Evolutionary conservation across 2,888 invertebrate species (phyloP).

Genomic region (Octonoba sinensis): DNA sequence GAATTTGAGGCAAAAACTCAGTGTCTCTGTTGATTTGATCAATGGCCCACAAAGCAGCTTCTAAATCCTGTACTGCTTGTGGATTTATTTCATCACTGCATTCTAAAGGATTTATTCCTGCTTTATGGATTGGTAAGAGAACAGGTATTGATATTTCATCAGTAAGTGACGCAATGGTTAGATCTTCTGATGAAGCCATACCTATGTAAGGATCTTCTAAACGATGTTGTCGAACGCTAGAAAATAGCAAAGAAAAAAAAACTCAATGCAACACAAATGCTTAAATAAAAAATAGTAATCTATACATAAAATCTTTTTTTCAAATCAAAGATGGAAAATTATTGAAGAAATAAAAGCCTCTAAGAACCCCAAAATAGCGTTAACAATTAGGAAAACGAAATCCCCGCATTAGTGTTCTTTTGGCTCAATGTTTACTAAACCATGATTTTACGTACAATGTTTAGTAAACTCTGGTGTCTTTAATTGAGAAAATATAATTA

Average conservation of each 20-base stretch:
- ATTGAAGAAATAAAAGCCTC: too few relatives aligned
- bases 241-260: constrained; percentile 8
- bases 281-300: too few relatives aligned
- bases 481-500: too few relatives aligned
- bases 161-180: constrained; percentile 11
- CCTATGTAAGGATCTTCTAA: constrained; percentile 52
- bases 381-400: too few relatives aligned
- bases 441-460: too few relatives aligned
- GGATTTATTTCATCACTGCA: constrained; percentile 68
- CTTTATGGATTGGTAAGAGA: constrained; percentile 69
- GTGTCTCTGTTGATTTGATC: constrained; percentile 67
- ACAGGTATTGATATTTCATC: constrained; percentile 64
- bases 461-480: too few relatives aligned
- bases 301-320: too few relatives aligned
- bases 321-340: too few relatives aligned
- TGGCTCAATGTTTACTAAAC: too few relatives aligned
- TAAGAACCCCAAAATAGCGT: too few relatives aligned
- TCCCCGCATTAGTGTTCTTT: too few relatives aligned
- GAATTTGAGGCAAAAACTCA: constrained; percentile 62
- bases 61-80: constrained; percentile 69
- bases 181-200: constrained; percentile 35
- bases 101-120: constrained; percentile 68
- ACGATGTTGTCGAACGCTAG: constrained; percentile 56
- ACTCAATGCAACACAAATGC: neutral
- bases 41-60: constrained; percentile 71